A percentile compares a stretch with the other conserved stretches of the same genome.
These are phyloP conservation scores for Stegodyphus dumicola DNA, from an alignment of 1,140 invertebrate species.

Conservation along the genomic window DNA sequence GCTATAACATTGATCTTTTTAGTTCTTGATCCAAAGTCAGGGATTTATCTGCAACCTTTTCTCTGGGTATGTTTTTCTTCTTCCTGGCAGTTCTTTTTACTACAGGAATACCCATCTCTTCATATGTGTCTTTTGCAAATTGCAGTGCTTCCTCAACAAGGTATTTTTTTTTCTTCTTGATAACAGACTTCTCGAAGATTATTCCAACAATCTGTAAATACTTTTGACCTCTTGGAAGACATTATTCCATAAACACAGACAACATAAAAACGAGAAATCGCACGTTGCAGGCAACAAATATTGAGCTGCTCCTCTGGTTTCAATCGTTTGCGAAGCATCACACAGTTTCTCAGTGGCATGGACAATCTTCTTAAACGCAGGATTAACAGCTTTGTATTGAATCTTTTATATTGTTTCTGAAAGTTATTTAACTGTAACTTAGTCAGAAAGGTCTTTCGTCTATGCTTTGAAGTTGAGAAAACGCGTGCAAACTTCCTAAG, in stretches of 20 bases:
- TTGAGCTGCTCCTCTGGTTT: slow-evolving; percentile 13
- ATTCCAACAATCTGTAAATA: slow-evolving; percentile 8
- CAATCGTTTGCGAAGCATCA: not conserved
- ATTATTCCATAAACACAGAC: not conserved
- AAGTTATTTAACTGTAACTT: slow-evolving; percentile 5
- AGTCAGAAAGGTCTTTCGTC: not conserved
- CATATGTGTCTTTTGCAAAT: not conserved
- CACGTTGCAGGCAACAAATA: not conserved
- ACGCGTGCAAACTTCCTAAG: not conserved
- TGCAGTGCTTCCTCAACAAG: too few species aligned
- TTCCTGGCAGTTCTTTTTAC: not conserved
- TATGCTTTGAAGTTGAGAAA: not conserved
- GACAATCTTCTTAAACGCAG: not conserved
- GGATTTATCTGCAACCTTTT: not conserved
- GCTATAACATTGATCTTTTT: not conserved
- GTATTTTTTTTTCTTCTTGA: not conserved
- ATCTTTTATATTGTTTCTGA: slow-evolving; percentile 13
- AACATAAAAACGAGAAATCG: slow-evolving; percentile 18
- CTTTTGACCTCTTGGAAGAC: not conserved
- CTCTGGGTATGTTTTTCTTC: not conserved
- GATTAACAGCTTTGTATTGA: slow-evolving; percentile 3
- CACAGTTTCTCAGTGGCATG: not conserved
- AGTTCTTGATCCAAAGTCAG: too few species aligned
- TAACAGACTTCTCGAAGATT: not conserved
- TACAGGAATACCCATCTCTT: slow-evolving; percentile 7